Evolutionary conservation across 2,888 invertebrate genomes (phyloP).

Genomic region (Agrotis segetum): DNA sequence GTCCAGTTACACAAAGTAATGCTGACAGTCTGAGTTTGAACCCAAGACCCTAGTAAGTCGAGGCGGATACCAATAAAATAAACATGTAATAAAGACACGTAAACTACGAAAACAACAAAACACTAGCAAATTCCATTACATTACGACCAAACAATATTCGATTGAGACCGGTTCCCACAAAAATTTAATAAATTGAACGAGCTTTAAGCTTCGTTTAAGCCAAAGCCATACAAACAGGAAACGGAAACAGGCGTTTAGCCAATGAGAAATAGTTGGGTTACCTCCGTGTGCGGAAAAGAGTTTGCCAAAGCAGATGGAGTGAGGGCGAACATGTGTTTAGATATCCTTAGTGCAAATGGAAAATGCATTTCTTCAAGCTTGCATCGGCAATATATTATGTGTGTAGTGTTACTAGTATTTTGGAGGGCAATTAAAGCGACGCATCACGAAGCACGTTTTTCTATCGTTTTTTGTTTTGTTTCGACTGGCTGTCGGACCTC

Average conservation of each 20-base stretch:
- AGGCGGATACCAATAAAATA: background rate
- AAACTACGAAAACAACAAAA: background rate
- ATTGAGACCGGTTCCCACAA: slow-evolving; percentile 65
- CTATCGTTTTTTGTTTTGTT: no score
- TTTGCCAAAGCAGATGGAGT: slow-evolving; percentile 36
- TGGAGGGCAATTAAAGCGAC: background rate
- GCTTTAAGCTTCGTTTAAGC: slow-evolving; percentile 57
- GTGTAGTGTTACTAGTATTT: background rate
- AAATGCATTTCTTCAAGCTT: background rate
- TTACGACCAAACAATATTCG: slow-evolving; percentile 25
- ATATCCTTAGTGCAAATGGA: slow-evolving; percentile 20
- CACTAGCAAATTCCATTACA: background rate
- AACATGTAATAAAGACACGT: background rate
- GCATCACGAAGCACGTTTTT: no score
- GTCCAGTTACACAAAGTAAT: no score
- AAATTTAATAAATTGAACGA: slow-evolving; percentile 54
- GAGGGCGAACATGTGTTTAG: slow-evolving; percentile 32
- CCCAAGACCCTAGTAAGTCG: no score
- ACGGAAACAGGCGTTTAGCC: slow-evolving; percentile 60
- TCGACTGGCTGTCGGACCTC: no score
- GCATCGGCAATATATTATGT: background rate
- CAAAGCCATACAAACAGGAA: slow-evolving; percentile 59
- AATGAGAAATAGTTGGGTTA: slow-evolving; percentile 56
- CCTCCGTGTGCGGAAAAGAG: slow-evolving; percentile 36
- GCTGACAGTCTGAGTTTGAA: no score